These are phyloP conservation scores for Acrobasis consociella DNA, from an alignment of 2,888 invertebrate genomes.

Conservation along the genomic window DNA sequence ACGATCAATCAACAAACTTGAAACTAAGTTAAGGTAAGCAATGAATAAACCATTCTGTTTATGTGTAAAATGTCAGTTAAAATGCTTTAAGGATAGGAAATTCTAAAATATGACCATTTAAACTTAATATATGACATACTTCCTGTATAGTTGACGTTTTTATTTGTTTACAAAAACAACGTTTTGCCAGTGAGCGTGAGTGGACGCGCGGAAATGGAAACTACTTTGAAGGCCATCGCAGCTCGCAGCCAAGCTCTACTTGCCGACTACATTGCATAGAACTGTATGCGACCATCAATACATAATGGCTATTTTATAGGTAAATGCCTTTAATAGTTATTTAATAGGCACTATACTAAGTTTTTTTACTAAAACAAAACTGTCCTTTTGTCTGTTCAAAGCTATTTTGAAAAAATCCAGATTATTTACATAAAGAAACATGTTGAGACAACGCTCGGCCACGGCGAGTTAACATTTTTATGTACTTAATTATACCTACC, in stretches of 20 bases:
- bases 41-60: too few species aligned
- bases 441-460: neutral
- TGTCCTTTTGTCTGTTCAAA: too few species aligned
- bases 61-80: too few species aligned
- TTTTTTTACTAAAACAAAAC: too few species aligned
- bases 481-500: constrained; percentile 10
- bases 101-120: neutral
- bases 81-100: neutral
- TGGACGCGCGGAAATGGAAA: constrained; percentile 49
- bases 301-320: too few species aligned
- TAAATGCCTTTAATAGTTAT: too few species aligned
- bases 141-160: constrained; percentile 12
- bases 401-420: neutral
- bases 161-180: constrained; percentile 25
- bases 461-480: constrained; percentile 6
- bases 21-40: too few species aligned
- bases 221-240: constrained; percentile 41
- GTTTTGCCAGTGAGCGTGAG: constrained; percentile 33
- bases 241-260: neutral
- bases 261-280: neutral
- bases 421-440: neutral
- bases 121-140: constrained; percentile 20
- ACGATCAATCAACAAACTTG: too few species aligned
- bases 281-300: neutral
- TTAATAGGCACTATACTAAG: too few species aligned